Conservation (phyloP, 2,888 invertebrate genomes). For the Conistra vaccinii region DNA sequence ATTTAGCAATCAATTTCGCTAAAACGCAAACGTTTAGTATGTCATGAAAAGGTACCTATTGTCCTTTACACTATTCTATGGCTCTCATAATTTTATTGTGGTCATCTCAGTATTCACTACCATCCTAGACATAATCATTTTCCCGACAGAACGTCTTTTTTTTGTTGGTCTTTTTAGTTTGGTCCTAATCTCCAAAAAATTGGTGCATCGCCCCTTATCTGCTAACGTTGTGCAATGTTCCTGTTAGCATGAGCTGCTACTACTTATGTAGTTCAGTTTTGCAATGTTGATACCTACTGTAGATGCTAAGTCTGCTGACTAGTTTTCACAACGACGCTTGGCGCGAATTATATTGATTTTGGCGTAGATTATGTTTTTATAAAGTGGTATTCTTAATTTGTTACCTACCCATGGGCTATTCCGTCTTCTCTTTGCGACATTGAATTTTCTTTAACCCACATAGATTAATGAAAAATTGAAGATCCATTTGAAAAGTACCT, state of each 20-base stretch:
- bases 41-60: neutral
- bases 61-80: neutral
- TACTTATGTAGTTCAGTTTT: slow-evolving; percentile 40
- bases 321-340: slow-evolving; percentile 5
- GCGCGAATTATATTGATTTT: slow-evolving; percentile 30
- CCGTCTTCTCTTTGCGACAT: neutral
- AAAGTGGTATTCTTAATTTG: neutral
- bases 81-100: neutral
- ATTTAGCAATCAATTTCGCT: slow-evolving; percentile 19
- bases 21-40: slow-evolving; percentile 19
- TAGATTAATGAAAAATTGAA: neutral
- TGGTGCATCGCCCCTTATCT: slow-evolving; percentile 43
- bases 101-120: neutral
- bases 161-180: neutral
- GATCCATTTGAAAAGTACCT: neutral
- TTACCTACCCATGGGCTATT: neutral
- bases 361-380: slow-evolving; percentile 22
- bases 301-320: neutral
- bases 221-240: slow-evolving; percentile 25
- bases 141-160: neutral
- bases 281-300: slow-evolving; percentile 37
- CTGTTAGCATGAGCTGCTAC: slow-evolving; percentile 45
- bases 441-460: neutral
- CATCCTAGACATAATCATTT: neutral
- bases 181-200: slow-evolving; percentile 12